Base-by-base conservation (phyloP, 1,140 invertebrate species). In the Papilio polyxenes region DNA sequence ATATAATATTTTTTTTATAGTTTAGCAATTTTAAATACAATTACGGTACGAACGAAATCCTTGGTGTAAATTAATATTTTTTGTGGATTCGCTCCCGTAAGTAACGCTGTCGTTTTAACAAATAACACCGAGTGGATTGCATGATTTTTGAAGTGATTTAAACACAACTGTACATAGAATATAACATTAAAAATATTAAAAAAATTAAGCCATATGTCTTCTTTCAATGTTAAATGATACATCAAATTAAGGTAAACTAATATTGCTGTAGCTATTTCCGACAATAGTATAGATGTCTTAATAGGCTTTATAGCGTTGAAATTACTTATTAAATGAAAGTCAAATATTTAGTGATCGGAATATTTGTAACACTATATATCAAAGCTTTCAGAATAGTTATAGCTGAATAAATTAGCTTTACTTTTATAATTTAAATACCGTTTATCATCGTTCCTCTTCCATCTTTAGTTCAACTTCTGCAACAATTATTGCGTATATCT, bases 101-200 rank as follows among this genome's bases (percentile, higher is more conserved):
- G 65, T 72, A 72, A 72, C 65, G 49, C 51, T 76, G 11, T 53
- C 11, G 76, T 78, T 78, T 79, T 40, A 13, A 51, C 51, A 62
- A 79, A 79, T 79, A 62, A 79, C 77, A 79, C 76, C 13, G 77
- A 79, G 77, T 79, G 76, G 17, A 56, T 9, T 78, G 80, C 80
- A 81, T 81, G 75, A 81, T 8, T 56, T 44, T 75, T 40, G 69
- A 75, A 75, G 51, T 74, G 65, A 44, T 37, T 59, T 79, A 79
- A 15, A 79, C 53, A 79, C 51, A 44, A 53, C 2, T 56, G 23
- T 77, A 56, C 11, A 56, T 23, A 74, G 72, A 44, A 2, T 44
- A 44, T 44, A 8, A 56, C 17, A 31, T 31, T 31, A 31, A 31
- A 31, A 31, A 31, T 31, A 31, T 31, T 31, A 31, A 31, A 31